Conservation (phyloP, 2,797 vertebrate genomes). For the Taenioides sp. region DNA sequence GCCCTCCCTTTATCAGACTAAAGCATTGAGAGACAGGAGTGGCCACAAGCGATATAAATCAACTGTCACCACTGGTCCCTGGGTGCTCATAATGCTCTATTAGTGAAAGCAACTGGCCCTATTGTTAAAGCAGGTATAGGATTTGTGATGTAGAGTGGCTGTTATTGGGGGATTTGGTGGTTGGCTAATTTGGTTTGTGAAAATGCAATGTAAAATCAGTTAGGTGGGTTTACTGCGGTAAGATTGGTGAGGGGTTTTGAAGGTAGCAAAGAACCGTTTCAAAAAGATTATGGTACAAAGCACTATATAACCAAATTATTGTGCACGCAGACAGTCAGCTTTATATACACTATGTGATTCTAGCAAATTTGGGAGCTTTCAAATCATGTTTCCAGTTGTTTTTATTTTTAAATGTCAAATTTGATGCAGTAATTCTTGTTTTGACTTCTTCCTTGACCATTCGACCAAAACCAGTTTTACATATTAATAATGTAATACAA, state of each 20-base stretch:
- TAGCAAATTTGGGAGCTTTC: too few species aligned
- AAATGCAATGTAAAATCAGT: background rate
- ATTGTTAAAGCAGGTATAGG: conserved; percentile 61
- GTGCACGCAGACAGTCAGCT: too few species aligned
- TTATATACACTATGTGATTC: too few species aligned
- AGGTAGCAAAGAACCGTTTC: background rate
- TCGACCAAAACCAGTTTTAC: too few species aligned
- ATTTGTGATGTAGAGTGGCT: conserved; percentile 27
- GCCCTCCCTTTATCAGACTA: conserved; percentile 95
- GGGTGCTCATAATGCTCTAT: conserved; percentile 94
- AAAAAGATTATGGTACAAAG: background rate
- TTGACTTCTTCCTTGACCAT: too few species aligned
- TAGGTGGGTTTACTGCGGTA: background rate
- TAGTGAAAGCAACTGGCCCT: conserved; percentile 76
- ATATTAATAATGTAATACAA: too few species aligned
- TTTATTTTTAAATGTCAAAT: too few species aligned
- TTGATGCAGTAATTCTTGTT: too few species aligned
- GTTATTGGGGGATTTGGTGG: conserved; percentile 25
- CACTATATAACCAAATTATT: background rate
- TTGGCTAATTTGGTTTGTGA: background rate
- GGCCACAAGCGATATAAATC: conserved; percentile 95
- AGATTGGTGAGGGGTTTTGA: background rate
- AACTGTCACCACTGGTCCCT: conserved; percentile 80
- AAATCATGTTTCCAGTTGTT: too few species aligned
- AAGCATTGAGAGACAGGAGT: conserved; percentile 86